Base-by-base conservation (phyloP, 2,797 vertebrate genomes). In the Tympanoctomys barrerae region DNA sequence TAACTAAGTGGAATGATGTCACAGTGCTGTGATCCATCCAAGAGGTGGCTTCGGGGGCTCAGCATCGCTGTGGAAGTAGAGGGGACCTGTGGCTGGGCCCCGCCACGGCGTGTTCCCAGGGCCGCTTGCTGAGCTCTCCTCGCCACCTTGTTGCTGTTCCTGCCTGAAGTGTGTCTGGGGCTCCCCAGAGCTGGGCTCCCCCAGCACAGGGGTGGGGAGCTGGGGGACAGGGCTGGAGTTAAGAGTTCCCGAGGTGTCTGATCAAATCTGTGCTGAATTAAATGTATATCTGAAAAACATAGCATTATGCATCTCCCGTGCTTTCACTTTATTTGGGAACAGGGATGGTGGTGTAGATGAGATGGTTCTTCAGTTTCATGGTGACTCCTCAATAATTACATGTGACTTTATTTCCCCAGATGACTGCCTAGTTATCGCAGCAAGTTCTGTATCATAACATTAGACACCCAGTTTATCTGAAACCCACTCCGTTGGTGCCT, bases 301-400 rank as follows among this genome's bases (percentile, higher is more conserved):
- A 10, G 10, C 36, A 33, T 73, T 85, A 46, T 21, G 62, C 49
- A 93, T 14, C 28, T 39, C 39, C 57, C 4, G 14, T 52, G 33
- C 59, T 59, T 77, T 79, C 26, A 68, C 66, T 82, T 46, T 52
- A 26, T 11, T 46, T 14, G 42, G 73, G 68, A 21, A 36, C 2
- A 0, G 73, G 10, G 68, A 2, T 78, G 5, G 46, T 39, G 36
- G 73, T 75, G 36, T 6, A 62, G 24, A 33, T 73, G 31, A 83
- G 79, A 42, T 73, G 3, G 49, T 90, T 91, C 64, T 96, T 91
- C 16, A 90, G 11, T 61, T 94, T 84, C 66, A 92, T 19, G 54
- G 52, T 89, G 64, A 57, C 84, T 62, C 28, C 33, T 83, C 66
- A 59, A 22, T 52, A 75, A 61, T 57, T 78, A 78, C 78, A 68